A percentile compares a stretch with the other conserved stretches of the same genome.
Evolutionary conservation across 2,797 vertebrate genomes (phyloP).

Genomic region (Mastacembelus armatus): DNA sequence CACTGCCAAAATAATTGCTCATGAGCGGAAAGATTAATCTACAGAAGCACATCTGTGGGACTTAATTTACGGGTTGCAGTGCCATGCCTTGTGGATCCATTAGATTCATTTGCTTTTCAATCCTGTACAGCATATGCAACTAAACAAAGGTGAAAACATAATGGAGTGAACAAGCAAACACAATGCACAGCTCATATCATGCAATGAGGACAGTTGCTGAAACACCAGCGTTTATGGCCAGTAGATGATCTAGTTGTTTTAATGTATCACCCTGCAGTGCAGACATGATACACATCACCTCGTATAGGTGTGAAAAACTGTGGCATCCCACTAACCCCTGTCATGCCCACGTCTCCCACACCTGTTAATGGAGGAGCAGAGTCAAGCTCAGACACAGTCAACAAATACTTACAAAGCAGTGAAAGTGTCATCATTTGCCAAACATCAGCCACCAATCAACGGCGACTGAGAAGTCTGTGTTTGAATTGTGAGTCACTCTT

Average conservation of each 20-base stretch:
- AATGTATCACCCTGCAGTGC: not conserved
- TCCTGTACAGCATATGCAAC: slow-evolving; percentile 55
- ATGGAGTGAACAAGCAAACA: slow-evolving; percentile 38
- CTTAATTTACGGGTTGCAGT: slow-evolving; percentile 73
- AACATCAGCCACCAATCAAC: slow-evolving; percentile 43
- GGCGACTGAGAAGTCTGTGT: slow-evolving; percentile 31
- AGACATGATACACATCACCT: not conserved
- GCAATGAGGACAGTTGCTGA: not conserved
- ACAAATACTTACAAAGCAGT: slow-evolving; percentile 39
- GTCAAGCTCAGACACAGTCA: slow-evolving; percentile 14
- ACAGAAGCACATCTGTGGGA: slow-evolving; percentile 82
- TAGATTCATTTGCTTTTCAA: slow-evolving; percentile 65
- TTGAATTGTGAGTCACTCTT: slow-evolving; percentile 50
- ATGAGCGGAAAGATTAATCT: slow-evolving; percentile 82
- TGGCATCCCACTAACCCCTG: not conserved
- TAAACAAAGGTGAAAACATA: slow-evolving; percentile 60
- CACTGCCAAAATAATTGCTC: slow-evolving; percentile 77
- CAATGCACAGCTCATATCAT: not conserved
- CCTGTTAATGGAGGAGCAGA: slow-evolving; percentile 28
- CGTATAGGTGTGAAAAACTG: not conserved
- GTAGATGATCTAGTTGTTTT: not conserved
- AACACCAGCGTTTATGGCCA: not conserved
- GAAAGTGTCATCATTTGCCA: slow-evolving; percentile 41
- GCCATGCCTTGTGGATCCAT: slow-evolving; percentile 67
- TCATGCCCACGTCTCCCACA: slow-evolving; percentile 15